Base-by-base conservation (phyloP, 2,888 invertebrate genomes). In the Ametastegia equiseti region DNA sequence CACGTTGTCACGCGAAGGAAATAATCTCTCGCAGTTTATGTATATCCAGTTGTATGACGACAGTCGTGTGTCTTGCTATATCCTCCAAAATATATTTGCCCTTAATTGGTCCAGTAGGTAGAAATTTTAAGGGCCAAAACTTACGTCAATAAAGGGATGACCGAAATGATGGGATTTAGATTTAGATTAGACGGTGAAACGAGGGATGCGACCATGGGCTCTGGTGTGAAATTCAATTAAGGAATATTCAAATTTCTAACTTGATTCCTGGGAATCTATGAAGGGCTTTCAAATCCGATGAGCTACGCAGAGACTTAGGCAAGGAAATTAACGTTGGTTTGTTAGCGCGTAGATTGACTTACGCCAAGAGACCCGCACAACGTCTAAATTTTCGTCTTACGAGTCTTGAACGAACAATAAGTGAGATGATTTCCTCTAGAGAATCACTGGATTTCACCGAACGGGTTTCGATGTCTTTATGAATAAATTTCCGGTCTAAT, bases 401-500 rank as follows among this genome's bases (percentile, higher is more conserved):
- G 67, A 27, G 27, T 60, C 4, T 60, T 30, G 13, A 30, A 27
- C 15, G 30, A 11, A 30, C 30, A 15, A 60, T n/a, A n/a, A 23
- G 60, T 27, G 30, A 60, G 30, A 27, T 60, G 13, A 30, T 60
- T 30, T 60, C 15, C 60, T 30, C 23, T 15, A 13, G 27, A 30
- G 30, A 30, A 23, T 30, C 30, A 30, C 11, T 60, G 6, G 27
- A 15, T 30, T 60, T 23, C 30, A 9, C 60, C 7, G 23, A 13
- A 1, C 15, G 23, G 39, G 36, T 13, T 67, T 39, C 36, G 67
- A 67, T 67, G n/a, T 13, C 19, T 39, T n/a, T 19, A n/a, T 42
- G 67, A 67, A 67, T 67, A 67, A 67, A 42, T 67, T 67, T 67
- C 23, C 3, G 67, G 39, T 13, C 39, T 19, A 39, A 39, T 67